Evolutionary conservation across 1,140 invertebrate genomes (phyloP).

Genomic region (Temnothorax nylanderi): DNA sequence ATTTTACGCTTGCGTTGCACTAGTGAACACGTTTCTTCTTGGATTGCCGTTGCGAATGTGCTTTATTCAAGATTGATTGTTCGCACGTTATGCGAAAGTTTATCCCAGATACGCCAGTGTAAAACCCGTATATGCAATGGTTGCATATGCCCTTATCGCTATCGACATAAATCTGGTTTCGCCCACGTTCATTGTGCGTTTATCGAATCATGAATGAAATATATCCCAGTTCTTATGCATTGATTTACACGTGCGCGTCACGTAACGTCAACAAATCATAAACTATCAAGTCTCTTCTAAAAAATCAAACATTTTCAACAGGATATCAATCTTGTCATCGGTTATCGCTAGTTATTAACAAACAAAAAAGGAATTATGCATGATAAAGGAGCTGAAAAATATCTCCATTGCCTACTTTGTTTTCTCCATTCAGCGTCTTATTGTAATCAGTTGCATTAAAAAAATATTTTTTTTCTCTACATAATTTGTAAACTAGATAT

Average conservation of each 20-base stretch:
- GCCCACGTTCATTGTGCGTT: conserved; percentile 49
- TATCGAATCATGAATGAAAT: conserved; percentile 44
- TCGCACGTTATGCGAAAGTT: not conserved
- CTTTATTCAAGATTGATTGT: conserved; percentile 29
- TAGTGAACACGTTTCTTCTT: conserved; percentile 4
- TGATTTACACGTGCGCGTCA: conserved; percentile 12
- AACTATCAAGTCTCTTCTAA: conserved; percentile 10
- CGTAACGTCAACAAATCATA: conserved; percentile 37
- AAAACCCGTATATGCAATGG: not conserved
- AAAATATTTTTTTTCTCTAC: not conserved
- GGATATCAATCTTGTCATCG: not conserved
- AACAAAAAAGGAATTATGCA: not conserved
- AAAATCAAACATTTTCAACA: conserved; percentile 7
- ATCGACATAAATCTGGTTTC: conserved; percentile 50
- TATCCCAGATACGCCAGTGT: not conserved
- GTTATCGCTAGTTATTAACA: not conserved
- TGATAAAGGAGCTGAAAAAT: not conserved
- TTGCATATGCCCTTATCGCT: conserved; percentile 12
- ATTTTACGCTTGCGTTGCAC: not conserved
- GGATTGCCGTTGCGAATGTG: not conserved
- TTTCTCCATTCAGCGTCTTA: not conserved
- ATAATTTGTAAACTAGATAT: too few relatives aligned
- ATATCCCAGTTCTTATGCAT: conserved; percentile 4
- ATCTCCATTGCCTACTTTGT: not conserved
- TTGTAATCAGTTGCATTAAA: not conserved